Base-by-base conservation (phyloP, 2,888 invertebrate genomes). In the Entomobrya multifasciata region DNA sequence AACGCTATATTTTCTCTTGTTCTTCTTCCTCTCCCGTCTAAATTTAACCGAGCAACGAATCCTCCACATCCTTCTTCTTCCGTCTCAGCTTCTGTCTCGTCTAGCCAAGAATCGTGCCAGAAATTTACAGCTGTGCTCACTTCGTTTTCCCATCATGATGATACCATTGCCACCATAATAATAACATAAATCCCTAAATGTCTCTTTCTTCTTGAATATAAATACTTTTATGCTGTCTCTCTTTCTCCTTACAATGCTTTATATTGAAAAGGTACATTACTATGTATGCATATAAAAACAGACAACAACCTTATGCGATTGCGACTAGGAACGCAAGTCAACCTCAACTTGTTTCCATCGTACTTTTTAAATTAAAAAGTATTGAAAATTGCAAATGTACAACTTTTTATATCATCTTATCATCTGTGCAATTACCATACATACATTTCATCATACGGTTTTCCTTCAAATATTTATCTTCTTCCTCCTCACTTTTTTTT, bases 81-180 rank as follows among this genome's bases (percentile, higher is more conserved):
- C 57, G 10, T 57, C 57, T 74, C 74, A 55, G 74, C 55, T 55
- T 10, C 55, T 36, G 52, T 55, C 74, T 36, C 47, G 84, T 84
- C 86, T 86, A 86, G 86, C 86, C 86, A 86, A 36, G 15, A 27
- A 20, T 41, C 72, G 36, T 86, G 86, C 86, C 86, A 86, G 86
- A 79, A 79, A 72, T 47, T 20, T 86, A 79, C 85, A 85, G 85
- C 85, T 85, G 85, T 67, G 52, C 30, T 74, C 30, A 20, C 36
- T 74, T 74, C 65, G 49, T 49, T 44, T 30, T 36, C 47, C 44
- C 15, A 8, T 27, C 78, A 78, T 25, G 3, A 25, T 70, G 25
- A 70, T 47, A 44, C n/a, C n/a, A n/a, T n/a, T n/a, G n/a, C n/a
- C n/a, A n/a, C n/a, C n/a, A 70, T 44, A 67, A 44, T 57, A 77